Evolutionary conservation across 2,888 invertebrate species (phyloP), one percentile per base, ranked within the genome.

Genomic region (Acanthococcus lagerstroemiae): DNA sequence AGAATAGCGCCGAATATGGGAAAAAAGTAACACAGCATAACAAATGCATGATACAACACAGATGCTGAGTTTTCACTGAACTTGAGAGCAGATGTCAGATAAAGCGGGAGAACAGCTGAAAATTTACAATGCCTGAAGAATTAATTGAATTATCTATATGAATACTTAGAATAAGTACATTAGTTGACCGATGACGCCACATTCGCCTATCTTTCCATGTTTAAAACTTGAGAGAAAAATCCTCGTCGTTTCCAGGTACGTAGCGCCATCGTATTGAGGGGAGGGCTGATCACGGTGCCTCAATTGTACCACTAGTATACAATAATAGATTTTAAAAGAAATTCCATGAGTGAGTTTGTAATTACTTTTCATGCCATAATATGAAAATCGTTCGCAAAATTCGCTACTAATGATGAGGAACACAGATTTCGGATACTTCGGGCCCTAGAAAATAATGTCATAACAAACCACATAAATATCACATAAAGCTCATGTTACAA

Each of bases 371-470:
- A 95, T 90, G 75, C 97, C 97, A 86, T 96, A 97, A 78, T 84
- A 97, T 68, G 89, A 90, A 79, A 97, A 97, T 72, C 96, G 82
- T 78, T 97, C 97, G 78, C 96, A 97, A 78, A 97, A 95, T 77
- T 97, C 97, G 85, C 94, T 96, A 77, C 87, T 86, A 71, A 97
- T 82, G 73, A 97, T 96, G 78, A 95, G 95, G 73, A 87, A 90
- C 17, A 96, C 88, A 19, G 91, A 83, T 75, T 84, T 88, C 0
- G 96, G 95, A 74, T 94, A 95, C 25, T 83, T 83, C 55, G 83
- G 72, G 77, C 82, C 83, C 86, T 86, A 81, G 70, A 83, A 76
- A 67, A 79, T 73, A 73, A 75, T 45, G 15, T 17, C 15, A 15
- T 7, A 15, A 45, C 15, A 45, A 45, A 45, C 19, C 15, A 45